Conservation (phyloP, 2,113 vertebrate genomes). For the Scortum barcoo region DNA sequence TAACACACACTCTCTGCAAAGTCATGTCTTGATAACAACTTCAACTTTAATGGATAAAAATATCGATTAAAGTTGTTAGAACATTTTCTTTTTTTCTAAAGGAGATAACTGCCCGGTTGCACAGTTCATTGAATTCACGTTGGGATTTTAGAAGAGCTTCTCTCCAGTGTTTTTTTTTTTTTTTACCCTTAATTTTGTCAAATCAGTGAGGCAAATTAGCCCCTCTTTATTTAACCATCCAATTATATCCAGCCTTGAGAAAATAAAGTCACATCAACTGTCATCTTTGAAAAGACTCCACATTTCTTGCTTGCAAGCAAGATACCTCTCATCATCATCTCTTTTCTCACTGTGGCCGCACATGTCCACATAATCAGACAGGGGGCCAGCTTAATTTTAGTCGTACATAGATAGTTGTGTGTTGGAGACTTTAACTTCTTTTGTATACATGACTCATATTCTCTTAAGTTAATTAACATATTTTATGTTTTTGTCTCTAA, state of each 20-base stretch:
- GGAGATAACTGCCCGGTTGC: not conserved
- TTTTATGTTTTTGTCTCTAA: not conserved
- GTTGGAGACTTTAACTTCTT: not conserved
- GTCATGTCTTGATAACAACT: no score
- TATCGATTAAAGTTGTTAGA: not conserved
- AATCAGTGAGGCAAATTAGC: constrained; percentile 2
- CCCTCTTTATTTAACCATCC: not conserved
- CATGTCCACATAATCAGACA: constrained; percentile 21
- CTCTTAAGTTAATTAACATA: not conserved
- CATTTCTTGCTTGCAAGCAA: constrained; percentile 7
- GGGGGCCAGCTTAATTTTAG: not conserved
- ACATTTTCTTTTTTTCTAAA: not conserved
- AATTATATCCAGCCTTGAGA: not conserved
- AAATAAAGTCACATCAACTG: not conserved
- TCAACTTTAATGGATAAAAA: no score
- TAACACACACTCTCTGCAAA: not conserved
- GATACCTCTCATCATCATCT: constrained; percentile 2
- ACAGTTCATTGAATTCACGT: constrained; percentile 7
- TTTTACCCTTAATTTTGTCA: not conserved
- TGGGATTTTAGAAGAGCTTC: not conserved
- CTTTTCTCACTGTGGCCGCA: constrained; percentile 3
- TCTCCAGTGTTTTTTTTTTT: not conserved
- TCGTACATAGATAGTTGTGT: not conserved
- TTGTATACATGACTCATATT: not conserved
- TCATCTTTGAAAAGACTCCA: not conserved